These are phyloP conservation scores for Rhinoptilus africanus DNA, from an alignment of 2,113 vertebrate genomes.

Conservation along the genomic window DNA sequence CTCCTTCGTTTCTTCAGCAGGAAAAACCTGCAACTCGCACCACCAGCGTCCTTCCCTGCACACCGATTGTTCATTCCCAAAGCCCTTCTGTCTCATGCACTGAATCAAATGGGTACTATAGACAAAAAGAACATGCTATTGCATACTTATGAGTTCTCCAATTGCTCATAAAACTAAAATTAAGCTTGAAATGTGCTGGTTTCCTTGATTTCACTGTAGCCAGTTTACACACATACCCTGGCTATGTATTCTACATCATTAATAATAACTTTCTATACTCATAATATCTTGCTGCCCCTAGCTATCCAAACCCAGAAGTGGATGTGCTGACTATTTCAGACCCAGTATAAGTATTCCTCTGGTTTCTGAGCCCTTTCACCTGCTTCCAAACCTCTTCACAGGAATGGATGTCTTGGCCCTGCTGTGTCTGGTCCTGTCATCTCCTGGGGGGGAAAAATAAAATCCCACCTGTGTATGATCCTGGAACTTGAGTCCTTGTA, in stretches of 20 bases:
- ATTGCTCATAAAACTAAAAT: neutral
- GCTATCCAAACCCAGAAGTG: neutral
- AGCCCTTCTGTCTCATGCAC: neutral
- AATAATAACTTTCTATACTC: neutral
- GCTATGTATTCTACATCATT: neutral
- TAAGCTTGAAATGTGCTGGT: neutral
- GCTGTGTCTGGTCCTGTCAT: neutral
- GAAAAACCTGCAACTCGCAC: neutral
- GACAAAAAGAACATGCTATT: neutral
- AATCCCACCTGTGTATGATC: fast-evolving
- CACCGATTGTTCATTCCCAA: neutral
- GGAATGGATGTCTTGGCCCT: neutral
- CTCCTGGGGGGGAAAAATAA: neutral
- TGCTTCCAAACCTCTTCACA: neutral
- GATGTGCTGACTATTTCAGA: neutral
- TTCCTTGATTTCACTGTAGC: neutral
- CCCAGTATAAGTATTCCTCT: neutral
- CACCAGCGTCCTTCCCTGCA: neutral
- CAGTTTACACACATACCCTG: neutral
- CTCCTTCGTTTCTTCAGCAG: neutral
- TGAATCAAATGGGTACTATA: neutral
- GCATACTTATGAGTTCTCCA: neutral
- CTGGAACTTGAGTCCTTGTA: neutral
- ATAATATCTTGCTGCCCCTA: neutral
- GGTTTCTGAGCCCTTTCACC: neutral